A percentile compares a stretch with the other conserved stretches of the same genome.
Conservation (phyloP, 2,888 invertebrate genomes). For the Emmelina monodactyla region DNA sequence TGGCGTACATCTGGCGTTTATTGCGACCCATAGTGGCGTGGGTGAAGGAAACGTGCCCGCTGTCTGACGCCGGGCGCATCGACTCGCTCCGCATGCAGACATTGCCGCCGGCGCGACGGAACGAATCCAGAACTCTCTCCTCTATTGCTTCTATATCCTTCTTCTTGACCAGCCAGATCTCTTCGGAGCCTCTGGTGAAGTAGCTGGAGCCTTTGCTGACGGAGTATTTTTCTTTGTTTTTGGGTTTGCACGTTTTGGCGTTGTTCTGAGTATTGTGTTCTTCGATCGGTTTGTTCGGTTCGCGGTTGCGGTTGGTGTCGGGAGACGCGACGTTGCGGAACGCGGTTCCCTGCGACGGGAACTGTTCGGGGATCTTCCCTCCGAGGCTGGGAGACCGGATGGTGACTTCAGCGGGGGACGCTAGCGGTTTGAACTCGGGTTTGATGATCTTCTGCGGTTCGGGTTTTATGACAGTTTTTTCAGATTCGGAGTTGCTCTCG, state of each 20-base stretch:
- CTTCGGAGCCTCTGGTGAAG: conserved; percentile 54
- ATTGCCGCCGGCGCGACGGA: conserved; percentile 43
- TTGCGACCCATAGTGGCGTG: conserved; percentile 38
- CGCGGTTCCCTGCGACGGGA: conserved; percentile 55
- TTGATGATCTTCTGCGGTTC: conserved; percentile 54
- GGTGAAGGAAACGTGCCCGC: conserved; percentile 33
- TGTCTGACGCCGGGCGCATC: conserved; percentile 34
- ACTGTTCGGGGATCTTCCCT: conserved; percentile 45
- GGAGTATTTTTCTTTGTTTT: conserved; percentile 45
- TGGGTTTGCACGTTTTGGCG: conserved; percentile 44
- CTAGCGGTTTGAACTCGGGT: conserved; percentile 52
- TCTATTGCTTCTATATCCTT: conserved; percentile 60
- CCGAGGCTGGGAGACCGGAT: conserved; percentile 55
- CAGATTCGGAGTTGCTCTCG: conserved; percentile 26
- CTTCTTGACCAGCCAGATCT: conserved; percentile 61
- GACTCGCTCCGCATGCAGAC: conserved; percentile 32
- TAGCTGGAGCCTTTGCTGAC: conserved; percentile 56
- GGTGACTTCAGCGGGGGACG: conserved; percentile 44
- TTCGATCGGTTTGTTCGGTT: conserved; percentile 28
- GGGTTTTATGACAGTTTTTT: conserved; percentile 28
- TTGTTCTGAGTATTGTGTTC: conserved; percentile 40
- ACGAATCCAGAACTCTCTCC: conserved; percentile 52
- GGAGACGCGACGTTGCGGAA: conserved; percentile 54
- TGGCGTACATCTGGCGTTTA: conserved; percentile 36
- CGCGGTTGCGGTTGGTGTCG: conserved; percentile 27